phyloP scores from a whole-genome alignment of 2,888 invertebrate species.

The Malthinus seriepunctatus region DNA sequence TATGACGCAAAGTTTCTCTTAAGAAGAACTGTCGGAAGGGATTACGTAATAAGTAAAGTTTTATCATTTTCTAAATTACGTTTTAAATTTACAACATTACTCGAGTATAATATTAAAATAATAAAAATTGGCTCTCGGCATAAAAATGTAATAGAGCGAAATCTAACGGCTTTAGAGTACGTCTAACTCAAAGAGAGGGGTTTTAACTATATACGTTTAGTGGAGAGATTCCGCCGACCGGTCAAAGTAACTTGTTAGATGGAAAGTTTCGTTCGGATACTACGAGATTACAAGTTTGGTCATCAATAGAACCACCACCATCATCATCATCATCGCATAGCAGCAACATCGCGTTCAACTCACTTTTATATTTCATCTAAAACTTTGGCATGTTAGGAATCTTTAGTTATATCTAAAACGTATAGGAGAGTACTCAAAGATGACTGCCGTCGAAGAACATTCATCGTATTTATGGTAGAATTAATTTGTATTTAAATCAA shows the following conservation, averaged over 20 bases:
- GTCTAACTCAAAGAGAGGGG: constrained; percentile 16
- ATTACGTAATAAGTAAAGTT: no score
- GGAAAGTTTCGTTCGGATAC: constrained; percentile 24
- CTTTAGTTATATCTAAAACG: constrained; percentile 5
- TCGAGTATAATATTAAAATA: no score
- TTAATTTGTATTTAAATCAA: constrained; percentile 28
- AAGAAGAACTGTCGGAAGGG: no score
- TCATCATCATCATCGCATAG: background rate
- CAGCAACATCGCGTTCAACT: background rate
- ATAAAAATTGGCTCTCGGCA: background rate
- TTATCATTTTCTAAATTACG: no score
- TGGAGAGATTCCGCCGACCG: constrained; percentile 19
- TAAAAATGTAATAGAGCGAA: constrained; percentile 16
- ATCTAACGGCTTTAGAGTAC: constrained; percentile 17
- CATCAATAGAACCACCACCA: constrained; percentile 23
- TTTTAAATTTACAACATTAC: no score
- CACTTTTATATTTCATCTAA: constrained; percentile 16
- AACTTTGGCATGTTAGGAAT: constrained; percentile 18
- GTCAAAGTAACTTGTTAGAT: constrained; percentile 24
- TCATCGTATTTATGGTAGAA: constrained; percentile 23
- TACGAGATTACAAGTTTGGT: constrained; percentile 24
- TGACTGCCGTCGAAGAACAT: constrained; percentile 4
- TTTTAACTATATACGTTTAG: background rate
- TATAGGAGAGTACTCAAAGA: background rate
- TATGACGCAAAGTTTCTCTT: no score